A percentile compares a stretch with the other conserved stretches of the same genome.
Evolutionary conservation across 35 echinoderm and acorn worm genomes (phyloP).

Genomic region (Heliocidaris tuberculata): DNA sequence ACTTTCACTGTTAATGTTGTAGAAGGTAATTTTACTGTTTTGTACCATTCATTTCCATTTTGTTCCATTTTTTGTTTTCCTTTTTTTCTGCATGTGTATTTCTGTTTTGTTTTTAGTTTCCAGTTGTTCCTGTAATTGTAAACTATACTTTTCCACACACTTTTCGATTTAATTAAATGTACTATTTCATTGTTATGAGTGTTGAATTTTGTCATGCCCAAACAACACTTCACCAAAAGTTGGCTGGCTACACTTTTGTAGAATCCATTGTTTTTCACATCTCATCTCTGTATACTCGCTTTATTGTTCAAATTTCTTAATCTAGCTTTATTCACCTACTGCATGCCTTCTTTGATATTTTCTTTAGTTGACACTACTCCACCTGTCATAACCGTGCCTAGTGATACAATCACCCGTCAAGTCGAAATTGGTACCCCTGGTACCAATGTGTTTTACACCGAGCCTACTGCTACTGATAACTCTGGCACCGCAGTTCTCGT

Average conservation of each 20-base stretch:
- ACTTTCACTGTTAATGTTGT: constrained; percentile 33
- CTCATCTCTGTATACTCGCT: neutral
- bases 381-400: constrained; percentile 20
- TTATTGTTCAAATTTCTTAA: neutral
- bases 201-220: no score
- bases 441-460: neutral
- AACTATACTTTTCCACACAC: no score
- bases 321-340: neutral
- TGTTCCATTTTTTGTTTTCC: no score
- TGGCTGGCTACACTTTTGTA: no score
- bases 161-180: no score
- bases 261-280: no score
- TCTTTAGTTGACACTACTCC: constrained; percentile 51
- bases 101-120: no score
- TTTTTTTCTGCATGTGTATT: no score
- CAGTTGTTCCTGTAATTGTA: no score
- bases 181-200: no score
- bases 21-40: constrained; percentile 24
- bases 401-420: neutral
- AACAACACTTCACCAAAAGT: no score
- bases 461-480: constrained; percentile 36
- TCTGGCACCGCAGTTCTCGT: constrained; percentile 1
- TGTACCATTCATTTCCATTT: neutral
- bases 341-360: neutral
- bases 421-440: neutral